Percentiles rank a stretch among this genome's conserved stretches.
These are phyloP conservation scores for Crocuta crocuta DNA, from an alignment of 2,113 vertebrate genomes.

Conservation along the genomic window DNA sequence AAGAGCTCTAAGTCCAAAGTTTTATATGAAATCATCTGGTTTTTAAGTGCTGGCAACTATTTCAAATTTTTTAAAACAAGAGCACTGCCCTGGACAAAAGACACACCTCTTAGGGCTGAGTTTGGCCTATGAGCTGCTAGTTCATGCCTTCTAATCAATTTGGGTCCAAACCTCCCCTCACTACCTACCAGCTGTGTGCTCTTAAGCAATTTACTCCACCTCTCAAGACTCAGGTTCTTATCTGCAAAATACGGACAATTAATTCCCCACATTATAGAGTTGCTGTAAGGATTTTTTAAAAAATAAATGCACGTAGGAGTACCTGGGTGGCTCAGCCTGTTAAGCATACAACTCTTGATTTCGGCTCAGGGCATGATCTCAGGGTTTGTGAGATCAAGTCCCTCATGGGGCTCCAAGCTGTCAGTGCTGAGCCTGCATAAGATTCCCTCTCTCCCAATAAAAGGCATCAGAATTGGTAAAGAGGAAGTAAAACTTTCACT, in stretches of 20 bases:
- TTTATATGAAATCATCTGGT: not conserved
- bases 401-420: too few relatives aligned
- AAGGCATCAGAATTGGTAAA: too few relatives aligned
- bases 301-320: not conserved
- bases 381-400: too few relatives aligned
- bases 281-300: not conserved
- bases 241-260: not conserved
- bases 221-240: not conserved
- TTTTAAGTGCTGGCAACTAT: conserved; percentile 36
- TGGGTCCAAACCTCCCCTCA: not conserved
- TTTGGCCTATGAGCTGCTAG: not conserved
- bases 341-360: too few relatives aligned
- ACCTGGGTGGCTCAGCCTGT: too few relatives aligned
- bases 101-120: not conserved
- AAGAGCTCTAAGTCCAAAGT: not conserved
- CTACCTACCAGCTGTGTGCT: not conserved
- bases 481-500: too few relatives aligned
- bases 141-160: not conserved
- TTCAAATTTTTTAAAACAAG: not conserved
- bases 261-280: not conserved
- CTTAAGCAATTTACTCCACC: not conserved
- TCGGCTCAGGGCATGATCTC: too few relatives aligned
- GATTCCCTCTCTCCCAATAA: too few relatives aligned
- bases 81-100: not conserved
- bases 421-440: too few relatives aligned